phyloP scores from a whole-genome alignment of 2,888 invertebrate species.

The Caenorhabditis panamensis region DNA sequence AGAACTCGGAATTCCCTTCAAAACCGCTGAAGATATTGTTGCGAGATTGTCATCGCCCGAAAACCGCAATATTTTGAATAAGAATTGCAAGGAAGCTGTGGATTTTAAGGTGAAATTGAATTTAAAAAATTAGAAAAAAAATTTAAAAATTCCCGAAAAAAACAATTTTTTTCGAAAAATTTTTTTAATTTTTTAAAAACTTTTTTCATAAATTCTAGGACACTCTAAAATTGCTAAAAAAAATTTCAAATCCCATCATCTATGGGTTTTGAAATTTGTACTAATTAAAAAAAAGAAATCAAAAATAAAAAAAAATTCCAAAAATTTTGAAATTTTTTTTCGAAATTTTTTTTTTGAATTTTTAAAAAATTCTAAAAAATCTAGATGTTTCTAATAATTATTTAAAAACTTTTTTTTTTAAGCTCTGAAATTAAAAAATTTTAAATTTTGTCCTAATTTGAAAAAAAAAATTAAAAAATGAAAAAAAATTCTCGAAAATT shows the following conservation, averaged over 20 bases:
- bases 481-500: not conserved
- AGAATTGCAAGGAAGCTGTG: conserved; percentile 54
- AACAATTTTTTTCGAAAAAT: not conserved
- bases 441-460: not conserved
- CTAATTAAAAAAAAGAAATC: not conserved
- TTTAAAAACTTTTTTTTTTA: too few relatives aligned
- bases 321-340: not conserved
- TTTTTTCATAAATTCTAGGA: too few relatives aligned
- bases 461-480: not conserved
- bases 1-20: conserved; percentile 56
- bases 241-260: not conserved
- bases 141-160: not conserved
- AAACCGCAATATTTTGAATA: conserved; percentile 45
- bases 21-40: conserved; percentile 57
- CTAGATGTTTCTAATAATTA: too few relatives aligned
- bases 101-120: conserved; percentile 34
- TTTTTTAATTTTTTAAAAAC: not conserved
- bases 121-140: not conserved
- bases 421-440: too few relatives aligned
- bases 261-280: too few relatives aligned
- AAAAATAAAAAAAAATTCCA: not conserved
- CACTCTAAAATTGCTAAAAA: too few relatives aligned
- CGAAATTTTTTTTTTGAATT: not conserved
- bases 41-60: conserved; percentile 54
- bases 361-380: not conserved